Percentiles rank a stretch among this genome's conserved stretches.
These are phyloP conservation scores for Macroramphosus scolopax DNA, from an alignment of 2,797 vertebrate species.

Conservation along the genomic window DNA sequence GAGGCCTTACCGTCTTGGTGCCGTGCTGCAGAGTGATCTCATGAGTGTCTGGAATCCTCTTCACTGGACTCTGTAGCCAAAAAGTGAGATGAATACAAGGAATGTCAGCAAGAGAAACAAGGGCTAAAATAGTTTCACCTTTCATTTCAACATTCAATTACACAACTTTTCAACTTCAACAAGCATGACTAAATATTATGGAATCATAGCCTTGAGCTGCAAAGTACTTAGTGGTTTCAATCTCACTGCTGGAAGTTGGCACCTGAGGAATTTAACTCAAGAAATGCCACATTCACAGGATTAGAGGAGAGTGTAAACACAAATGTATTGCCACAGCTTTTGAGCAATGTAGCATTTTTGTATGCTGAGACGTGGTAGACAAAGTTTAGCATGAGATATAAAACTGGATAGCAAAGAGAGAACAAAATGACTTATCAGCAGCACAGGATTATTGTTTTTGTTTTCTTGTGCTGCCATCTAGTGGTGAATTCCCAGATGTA, in stretches of 20 bases:
- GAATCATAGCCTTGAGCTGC: slow-evolving; percentile 8
- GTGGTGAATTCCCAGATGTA: slow-evolving; percentile 38
- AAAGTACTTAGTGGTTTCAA: too few relatives aligned
- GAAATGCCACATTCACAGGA: too few relatives aligned
- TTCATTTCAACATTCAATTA: slow-evolving; percentile 8
- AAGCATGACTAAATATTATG: slow-evolving; percentile 13
- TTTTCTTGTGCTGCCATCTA: slow-evolving; percentile 66
- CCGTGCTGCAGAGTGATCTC: slow-evolving; percentile 95
- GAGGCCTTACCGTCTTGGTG: slow-evolving; percentile 87
- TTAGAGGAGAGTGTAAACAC: too few relatives aligned
- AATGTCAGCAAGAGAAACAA: slow-evolving; percentile 4
- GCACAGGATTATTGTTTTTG: neutral
- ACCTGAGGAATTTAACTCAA: slow-evolving; percentile 20
- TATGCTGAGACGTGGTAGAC: neutral
- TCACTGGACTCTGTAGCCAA: slow-evolving; percentile 84
- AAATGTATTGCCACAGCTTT: too few relatives aligned
- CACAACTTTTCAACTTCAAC: slow-evolving; percentile 15
- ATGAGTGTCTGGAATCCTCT: slow-evolving; percentile 95
- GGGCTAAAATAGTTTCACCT: slow-evolving; percentile 3
- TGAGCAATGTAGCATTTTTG: neutral
- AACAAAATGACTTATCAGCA: neutral
- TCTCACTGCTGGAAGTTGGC: neutral
- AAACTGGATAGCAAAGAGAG: neutral
- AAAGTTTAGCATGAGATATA: neutral
- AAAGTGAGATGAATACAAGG: slow-evolving; percentile 12